Evolutionary conservation across 2,888 invertebrate genomes (phyloP).

Genomic region (Cistogaster globosa): DNA sequence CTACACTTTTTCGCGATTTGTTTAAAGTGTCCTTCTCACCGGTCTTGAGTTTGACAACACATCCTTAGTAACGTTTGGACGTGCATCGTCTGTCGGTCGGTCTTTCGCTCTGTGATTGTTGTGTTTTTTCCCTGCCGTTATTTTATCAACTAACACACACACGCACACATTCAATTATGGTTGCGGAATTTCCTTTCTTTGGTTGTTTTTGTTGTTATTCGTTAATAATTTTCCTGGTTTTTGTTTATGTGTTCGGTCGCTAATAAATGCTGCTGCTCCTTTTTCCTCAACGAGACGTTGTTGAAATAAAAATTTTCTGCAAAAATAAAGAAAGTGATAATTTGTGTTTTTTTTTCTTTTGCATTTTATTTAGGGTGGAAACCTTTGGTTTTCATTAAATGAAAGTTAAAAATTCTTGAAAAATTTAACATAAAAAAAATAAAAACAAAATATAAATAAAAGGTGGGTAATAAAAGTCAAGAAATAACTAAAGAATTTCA

Average conservation of each 20-base stretch:
- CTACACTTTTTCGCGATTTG: slow-evolving; percentile 44
- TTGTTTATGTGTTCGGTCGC: slow-evolving; percentile 41
- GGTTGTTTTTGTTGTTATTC: slow-evolving; percentile 11
- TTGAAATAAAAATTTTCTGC: slow-evolving; percentile 48
- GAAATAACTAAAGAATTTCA: slow-evolving; percentile 31
- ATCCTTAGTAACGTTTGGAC: slow-evolving; percentile 66
- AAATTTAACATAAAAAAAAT: slow-evolving; percentile 11
- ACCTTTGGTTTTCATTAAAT: slow-evolving; percentile 30
- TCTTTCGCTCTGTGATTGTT: slow-evolving; percentile 23
- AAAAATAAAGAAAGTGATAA: slow-evolving; percentile 1
- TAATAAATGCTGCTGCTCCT: slow-evolving; percentile 36
- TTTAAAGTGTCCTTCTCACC: slow-evolving; percentile 40
- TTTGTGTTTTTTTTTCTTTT: neutral
- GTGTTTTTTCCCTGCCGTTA: slow-evolving; percentile 52
- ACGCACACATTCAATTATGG: slow-evolving; percentile 54
- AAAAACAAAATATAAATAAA: slow-evolving; percentile 3
- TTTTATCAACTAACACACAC: slow-evolving; percentile 18
- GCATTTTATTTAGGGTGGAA: slow-evolving; percentile 60
- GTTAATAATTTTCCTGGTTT: slow-evolving; percentile 40
- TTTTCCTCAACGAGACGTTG: slow-evolving; percentile 31
- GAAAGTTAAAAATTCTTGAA: slow-evolving; percentile 37
- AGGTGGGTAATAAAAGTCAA: slow-evolving; percentile 58
- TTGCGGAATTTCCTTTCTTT: slow-evolving; percentile 66
- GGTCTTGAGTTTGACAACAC: slow-evolving; percentile 54
- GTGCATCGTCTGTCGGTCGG: slow-evolving; percentile 10